These are phyloP conservation scores for Aleiodes alternator DNA, from an alignment of 2,888 invertebrate species.

Conservation along the genomic window DNA sequence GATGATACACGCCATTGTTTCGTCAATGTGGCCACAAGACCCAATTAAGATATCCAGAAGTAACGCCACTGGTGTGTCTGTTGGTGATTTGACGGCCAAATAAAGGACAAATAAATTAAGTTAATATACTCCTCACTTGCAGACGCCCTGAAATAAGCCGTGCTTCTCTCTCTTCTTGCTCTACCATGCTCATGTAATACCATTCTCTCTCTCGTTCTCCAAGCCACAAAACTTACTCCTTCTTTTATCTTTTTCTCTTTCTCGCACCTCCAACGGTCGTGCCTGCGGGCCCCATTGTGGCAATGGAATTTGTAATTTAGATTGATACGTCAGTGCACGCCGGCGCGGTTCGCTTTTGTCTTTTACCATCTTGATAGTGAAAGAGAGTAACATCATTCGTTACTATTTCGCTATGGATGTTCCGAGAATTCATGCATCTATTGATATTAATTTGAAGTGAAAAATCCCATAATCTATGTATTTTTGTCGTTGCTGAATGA, in stretches of 20 bases:
- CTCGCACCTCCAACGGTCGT: slow-evolving; percentile 43
- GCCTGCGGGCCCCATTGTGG: slow-evolving; percentile 63
- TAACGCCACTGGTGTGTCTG: slow-evolving; percentile 65
- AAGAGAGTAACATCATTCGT: slow-evolving; percentile 36
- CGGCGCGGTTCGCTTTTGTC: slow-evolving; percentile 50
- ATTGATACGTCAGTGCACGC: slow-evolving; percentile 70
- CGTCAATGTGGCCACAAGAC: slow-evolving; percentile 23
- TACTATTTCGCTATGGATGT: slow-evolving; percentile 48
- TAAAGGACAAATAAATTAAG: slow-evolving; percentile 75
- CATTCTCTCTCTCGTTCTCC: slow-evolving; percentile 31
- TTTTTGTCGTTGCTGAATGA: no score
- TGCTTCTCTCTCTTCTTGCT: slow-evolving; percentile 60
- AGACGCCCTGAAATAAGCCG: slow-evolving; percentile 58
- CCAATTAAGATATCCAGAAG: slow-evolving; percentile 64
- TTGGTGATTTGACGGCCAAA: slow-evolving; percentile 70
- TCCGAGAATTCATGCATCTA: slow-evolving; percentile 46
- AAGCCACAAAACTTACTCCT: slow-evolving; percentile 23
- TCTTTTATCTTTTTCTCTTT: slow-evolving; percentile 23
- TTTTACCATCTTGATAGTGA: slow-evolving; percentile 50
- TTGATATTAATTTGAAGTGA: slow-evolving; percentile 34
- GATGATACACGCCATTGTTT: slow-evolving; percentile 26
- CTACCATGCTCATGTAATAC: slow-evolving; percentile 39
- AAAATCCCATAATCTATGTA: not conserved
- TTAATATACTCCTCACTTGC: slow-evolving; percentile 68
- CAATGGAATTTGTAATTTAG: slow-evolving; percentile 75